Percentiles rank a stretch among this genome's conserved stretches.
phyloP scores from a whole-genome alignment of 2,888 invertebrate species.

The Phengaris arion region DNA sequence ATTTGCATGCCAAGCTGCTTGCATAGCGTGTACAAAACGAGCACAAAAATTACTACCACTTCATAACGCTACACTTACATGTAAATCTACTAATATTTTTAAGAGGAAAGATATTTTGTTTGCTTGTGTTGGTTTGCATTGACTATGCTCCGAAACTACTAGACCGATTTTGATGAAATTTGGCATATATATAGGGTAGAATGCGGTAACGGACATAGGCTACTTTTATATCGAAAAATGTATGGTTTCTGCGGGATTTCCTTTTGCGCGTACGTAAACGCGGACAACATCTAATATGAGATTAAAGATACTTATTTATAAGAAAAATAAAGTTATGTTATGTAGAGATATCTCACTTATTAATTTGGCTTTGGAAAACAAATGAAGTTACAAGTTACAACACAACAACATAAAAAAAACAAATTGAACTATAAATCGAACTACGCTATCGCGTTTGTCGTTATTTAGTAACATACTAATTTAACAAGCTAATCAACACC shows the following conservation, averaged over 20 bases:
- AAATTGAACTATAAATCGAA: constrained; percentile 23
- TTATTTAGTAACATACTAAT: constrained; percentile 31
- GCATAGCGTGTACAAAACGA: background rate
- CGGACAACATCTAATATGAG: background rate
- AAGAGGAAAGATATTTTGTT: too few relatives aligned
- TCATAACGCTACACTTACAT: background rate
- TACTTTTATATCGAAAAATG: too few relatives aligned
- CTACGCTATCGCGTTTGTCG: constrained; percentile 12
- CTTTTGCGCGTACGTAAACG: too few relatives aligned
- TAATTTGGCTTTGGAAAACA: background rate
- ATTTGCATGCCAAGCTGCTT: background rate
- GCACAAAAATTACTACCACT: background rate
- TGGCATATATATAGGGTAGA: too few relatives aligned
- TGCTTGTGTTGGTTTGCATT: too few relatives aligned
- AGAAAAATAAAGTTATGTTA: background rate
- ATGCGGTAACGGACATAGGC: too few relatives aligned
- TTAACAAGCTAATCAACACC: constrained; percentile 43
- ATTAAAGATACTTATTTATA: background rate
- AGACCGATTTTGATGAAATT: too few relatives aligned
- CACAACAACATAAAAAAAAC: background rate
- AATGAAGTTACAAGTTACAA: constrained; percentile 18
- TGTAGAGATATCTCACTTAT: background rate
- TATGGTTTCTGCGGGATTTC: too few relatives aligned
- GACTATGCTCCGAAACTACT: too few relatives aligned
- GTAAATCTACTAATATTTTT: too few relatives aligned